Evolutionary conservation across 2,888 invertebrate genomes (phyloP), one percentile per base, ranked within the genome.

Genomic region (Euphydryas editha): DNA sequence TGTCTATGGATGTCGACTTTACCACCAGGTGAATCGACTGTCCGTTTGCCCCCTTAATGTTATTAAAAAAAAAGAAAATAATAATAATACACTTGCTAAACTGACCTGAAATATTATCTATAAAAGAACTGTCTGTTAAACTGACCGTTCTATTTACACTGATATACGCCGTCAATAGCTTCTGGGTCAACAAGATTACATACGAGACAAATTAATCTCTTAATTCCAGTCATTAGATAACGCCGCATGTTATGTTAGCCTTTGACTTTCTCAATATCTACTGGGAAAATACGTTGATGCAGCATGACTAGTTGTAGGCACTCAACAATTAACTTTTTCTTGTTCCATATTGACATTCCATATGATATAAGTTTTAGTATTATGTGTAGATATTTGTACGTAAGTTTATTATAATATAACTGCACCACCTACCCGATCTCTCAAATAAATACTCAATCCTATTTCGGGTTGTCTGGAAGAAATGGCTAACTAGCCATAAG

Each of bases 171-270:
- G 13, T 44, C 42, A 44, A 44, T 44, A 44, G n/a, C 15, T 44
- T 44, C 15, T 44, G 42, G 42, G 42, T 44, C 42, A 44, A 44
- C n/a, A 2, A 44, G 42, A 44, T 44, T n/a, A n/a, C 42, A 44
- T 39, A 44, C 42, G 42, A 44, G 42, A 44, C n/a, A 15, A 44
- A 44, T 44, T 44, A 44, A 44, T 44, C 42, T 44, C 42, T 44
- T 44, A 44, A 44, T 44, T 44, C n/a, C 42, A n/a, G 42, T 44
- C 15, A 44, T 44, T n/a, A 44, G 1, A 15, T n/a, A 44, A 15
- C 15, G n/a, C 1, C n/a, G 39, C 42, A n/a, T 44, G 42, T 44
- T 44, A 44, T 44, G 42, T 44, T 44, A n/a, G 42, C 42, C 42
- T 44, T 44, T 44, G 42, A n/a, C 42, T n/a, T 39, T 39, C 39